These are phyloP conservation scores for Leptopilina myrica DNA, from an alignment of 2,888 invertebrate genomes.

Conservation along the genomic window DNA sequence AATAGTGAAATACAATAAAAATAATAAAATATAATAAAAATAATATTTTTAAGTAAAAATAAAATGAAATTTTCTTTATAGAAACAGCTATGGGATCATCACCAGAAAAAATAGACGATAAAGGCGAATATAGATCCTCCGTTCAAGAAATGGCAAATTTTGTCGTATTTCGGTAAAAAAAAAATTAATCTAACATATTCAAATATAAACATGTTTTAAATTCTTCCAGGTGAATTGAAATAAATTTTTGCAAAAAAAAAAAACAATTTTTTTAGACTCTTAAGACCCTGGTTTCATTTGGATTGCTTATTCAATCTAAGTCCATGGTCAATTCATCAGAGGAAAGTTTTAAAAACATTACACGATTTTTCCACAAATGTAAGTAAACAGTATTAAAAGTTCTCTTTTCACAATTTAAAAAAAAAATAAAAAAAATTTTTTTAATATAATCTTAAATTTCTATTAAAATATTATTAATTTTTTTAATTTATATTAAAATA, in stretches of 20 bases:
- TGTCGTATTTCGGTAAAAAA: slow-evolving; percentile 46
- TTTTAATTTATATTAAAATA: too few species aligned
- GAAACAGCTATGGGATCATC: slow-evolving; percentile 85
- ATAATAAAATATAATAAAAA: too few species aligned
- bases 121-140: slow-evolving; percentile 33
- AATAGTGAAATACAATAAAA: too few species aligned
- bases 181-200: not conserved
- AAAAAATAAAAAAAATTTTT: too few species aligned
- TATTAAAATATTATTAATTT: too few species aligned
- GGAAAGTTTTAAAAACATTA: slow-evolving; percentile 13
- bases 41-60: too few species aligned
- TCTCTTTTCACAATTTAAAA: too few species aligned
- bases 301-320: slow-evolving; percentile 50
- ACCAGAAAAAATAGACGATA: slow-evolving; percentile 70
- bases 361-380: slow-evolving; percentile 22
- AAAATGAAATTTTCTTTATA: slow-evolving; percentile 55
- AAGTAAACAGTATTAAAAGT: not conserved
- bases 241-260: too few species aligned
- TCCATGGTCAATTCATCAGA: slow-evolving; percentile 46
- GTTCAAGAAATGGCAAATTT: slow-evolving; percentile 41
- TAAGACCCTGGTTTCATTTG: slow-evolving; percentile 47
- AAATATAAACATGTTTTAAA: too few species aligned
- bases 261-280: slow-evolving; percentile 27
- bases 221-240: too few species aligned
- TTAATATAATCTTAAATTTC: too few species aligned